Evolutionary conservation across 1,140 invertebrate genomes (phyloP).

Genomic region (Glomeris maerens): DNA sequence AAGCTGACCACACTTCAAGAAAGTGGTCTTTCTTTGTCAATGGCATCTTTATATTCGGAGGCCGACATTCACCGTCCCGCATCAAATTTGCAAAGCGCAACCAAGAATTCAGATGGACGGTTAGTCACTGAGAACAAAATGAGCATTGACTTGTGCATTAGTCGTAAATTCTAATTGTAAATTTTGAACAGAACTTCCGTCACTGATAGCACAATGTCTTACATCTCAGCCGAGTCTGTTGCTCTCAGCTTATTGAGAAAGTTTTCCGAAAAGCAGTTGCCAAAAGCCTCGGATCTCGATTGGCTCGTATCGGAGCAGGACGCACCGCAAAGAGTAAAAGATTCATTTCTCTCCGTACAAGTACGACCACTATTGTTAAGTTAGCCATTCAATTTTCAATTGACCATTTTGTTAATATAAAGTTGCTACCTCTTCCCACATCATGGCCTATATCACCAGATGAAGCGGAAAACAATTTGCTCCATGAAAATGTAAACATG

Average conservation of each 20-base stretch:
- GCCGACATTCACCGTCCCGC: conserved; percentile 28
- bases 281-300: conserved; percentile 59
- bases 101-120: background rate
- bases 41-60: conserved; percentile 47
- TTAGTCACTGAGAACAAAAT: background rate
- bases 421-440: conserved; percentile 57
- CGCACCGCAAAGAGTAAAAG: conserved; percentile 49
- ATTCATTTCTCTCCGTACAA: background rate
- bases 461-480: conserved; percentile 28
- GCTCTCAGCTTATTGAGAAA: conserved; percentile 58
- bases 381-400: conserved; percentile 4
- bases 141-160: background rate
- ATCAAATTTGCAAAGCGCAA: background rate
- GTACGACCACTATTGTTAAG: background rate
- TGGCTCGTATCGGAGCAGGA: conserved; percentile 70
- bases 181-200: conserved; percentile 5
- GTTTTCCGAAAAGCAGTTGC: conserved; percentile 61
- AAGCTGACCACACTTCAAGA: conserved; percentile 22
- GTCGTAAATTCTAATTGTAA: background rate
- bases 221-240: conserved; percentile 57
- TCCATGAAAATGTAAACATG: no score
- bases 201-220: conserved; percentile 24
- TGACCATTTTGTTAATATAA: conserved; percentile 16
- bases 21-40: conserved; percentile 41
- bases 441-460: conserved; percentile 50